phyloP scores from a whole-genome alignment of 2,888 invertebrate species.

The Chaetogeoica ovagalla region DNA sequence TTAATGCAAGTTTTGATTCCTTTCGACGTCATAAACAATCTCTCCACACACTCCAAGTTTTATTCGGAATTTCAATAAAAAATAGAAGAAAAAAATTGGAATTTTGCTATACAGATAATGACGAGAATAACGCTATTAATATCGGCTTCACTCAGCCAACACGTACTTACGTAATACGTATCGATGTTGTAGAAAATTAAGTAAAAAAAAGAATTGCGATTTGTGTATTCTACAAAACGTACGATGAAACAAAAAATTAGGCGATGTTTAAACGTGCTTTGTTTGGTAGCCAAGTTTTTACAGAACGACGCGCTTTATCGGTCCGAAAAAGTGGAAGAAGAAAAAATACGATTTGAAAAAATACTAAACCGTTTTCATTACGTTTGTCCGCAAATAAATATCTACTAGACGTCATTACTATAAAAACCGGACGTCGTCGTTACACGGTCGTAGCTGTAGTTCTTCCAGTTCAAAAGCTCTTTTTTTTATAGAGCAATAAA shows the following conservation, averaged over 20 bases:
- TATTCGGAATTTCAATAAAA: no score
- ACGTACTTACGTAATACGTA: no score
- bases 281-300: background rate
- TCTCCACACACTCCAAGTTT: no score
- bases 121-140: no score
- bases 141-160: no score
- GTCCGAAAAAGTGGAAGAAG: background rate
- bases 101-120: no score
- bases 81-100: no score
- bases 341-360: background rate
- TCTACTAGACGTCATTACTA: background rate
- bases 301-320: background rate
- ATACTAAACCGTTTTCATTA: slow-evolving; percentile 6
- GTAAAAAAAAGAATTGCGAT: no score
- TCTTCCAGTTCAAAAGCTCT: slow-evolving; percentile 13
- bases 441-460: background rate
- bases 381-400: background rate
- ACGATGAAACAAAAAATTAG: background rate
- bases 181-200: no score
- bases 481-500: slow-evolving; percentile 12
- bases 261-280: background rate
- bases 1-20: no score
- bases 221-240: no score
- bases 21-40: no score
- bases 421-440: background rate